Base-by-base conservation (phyloP, 2,113 vertebrate species). In the Rhea pennata region DNA sequence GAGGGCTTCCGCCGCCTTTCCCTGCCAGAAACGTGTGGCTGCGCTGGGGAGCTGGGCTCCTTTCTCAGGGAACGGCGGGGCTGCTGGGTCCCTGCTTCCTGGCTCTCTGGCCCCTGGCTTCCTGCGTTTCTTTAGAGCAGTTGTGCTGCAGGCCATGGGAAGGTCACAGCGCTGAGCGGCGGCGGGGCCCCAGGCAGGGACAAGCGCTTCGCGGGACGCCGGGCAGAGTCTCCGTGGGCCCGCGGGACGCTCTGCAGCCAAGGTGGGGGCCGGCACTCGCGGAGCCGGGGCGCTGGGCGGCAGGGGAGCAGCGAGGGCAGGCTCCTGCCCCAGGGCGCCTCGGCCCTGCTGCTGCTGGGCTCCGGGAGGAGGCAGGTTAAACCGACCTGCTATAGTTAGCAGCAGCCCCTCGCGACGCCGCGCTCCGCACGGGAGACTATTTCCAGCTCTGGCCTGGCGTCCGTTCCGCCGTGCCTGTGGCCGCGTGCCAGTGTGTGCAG, bases 81-180 rank as follows among this genome's bases (percentile, higher is more conserved):
- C 82, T 24, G 56, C 56, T 26, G 20, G 20, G 66, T 96, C 95
- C 88, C 95, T 95, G 95, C 40, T 67, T 42, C 40, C 65, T 44
- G 65, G 16, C 15, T 17, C 58, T 19, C 58, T n/a, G 58, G 58
- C 58, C 64, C 62, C 21, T 15, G 31, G 62, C 36, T 64, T 64
- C 62, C 62, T 65, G 62, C 62, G 9, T 65, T 40, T 44, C 40
- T 44, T 67, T 29, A 27, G 20, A 67, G 42, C 20, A 42, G 26
- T 7, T 31, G 42, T 3, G 27, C 65, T 27, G 39, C 15, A 15
- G 58, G 31, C 58, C 58, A n/a, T 12, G 19, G 58, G 31, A 33
- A 16, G 58, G 58, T 61, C 58, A 61, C 15, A 20, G 58, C 58
- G 15, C 58, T 12, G 58, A 19, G 15, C 15, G 39, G 64, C 40